A percentile compares a stretch with the other conserved stretches of the same genome.
These are phyloP conservation scores for Austrofundulus limnaeus DNA, from an alignment of 2,113 vertebrate species.

Conservation along the genomic window DNA sequence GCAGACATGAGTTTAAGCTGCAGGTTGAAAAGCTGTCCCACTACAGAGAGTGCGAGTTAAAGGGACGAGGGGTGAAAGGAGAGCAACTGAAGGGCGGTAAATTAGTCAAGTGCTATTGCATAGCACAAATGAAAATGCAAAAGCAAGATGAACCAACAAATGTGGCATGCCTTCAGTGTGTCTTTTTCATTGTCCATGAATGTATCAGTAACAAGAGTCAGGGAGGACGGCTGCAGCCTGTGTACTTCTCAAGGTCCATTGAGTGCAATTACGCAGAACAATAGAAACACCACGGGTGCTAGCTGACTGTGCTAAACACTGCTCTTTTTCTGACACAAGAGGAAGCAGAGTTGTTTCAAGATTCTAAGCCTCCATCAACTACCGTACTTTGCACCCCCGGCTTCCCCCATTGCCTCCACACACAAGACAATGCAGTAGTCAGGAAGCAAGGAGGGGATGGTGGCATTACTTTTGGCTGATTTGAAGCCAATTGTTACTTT, in stretches of 20 bases:
- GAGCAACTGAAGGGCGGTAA: constrained; percentile 11
- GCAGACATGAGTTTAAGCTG: constrained; percentile 67
- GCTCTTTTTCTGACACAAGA: constrained; percentile 52
- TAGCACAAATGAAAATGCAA: constrained; percentile 1
- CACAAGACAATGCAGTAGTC: constrained; percentile 13
- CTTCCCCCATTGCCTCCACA: constrained; percentile 18
- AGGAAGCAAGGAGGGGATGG: constrained; percentile 57
- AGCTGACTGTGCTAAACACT: constrained; percentile 68
- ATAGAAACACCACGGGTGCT: constrained; percentile 60
- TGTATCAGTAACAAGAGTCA: constrained; percentile 12
- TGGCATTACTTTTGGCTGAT: constrained; percentile 75
- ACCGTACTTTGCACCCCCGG: constrained; percentile 58
- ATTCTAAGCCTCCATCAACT: constrained; percentile 34
- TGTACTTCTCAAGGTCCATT: constrained; percentile 64
- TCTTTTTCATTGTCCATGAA: background rate
- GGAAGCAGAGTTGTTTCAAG: constrained; percentile 50
- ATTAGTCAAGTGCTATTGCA: background rate
- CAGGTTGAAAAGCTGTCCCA: constrained; percentile 58
- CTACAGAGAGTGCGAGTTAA: constrained; percentile 64
- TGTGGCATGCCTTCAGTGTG: background rate
- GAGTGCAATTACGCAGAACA: constrained; percentile 76
- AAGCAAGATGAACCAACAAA: constrained; percentile 5
- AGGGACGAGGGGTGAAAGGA: constrained; percentile 58
- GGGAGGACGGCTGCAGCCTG: constrained; percentile 19
- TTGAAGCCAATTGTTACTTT: constrained; percentile 78